Evolutionary conservation across 2,888 invertebrate genomes (phyloP), one percentile per base, ranked within the genome.

Genomic region (Tholera decimalis): DNA sequence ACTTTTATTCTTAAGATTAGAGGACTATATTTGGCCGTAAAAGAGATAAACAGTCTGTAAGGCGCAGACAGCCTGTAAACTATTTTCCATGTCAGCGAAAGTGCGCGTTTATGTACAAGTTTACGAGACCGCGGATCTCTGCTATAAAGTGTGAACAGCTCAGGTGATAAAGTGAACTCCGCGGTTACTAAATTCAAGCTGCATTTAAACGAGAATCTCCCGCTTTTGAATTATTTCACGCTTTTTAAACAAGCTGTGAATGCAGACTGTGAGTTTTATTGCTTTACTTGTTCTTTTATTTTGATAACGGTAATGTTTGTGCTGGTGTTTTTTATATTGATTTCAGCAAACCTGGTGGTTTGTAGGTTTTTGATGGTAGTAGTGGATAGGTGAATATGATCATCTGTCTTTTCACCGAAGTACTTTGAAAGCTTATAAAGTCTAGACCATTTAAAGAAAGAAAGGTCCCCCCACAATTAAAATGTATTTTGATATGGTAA

Each of bases 21-120:
- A 91, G 86, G 81, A 86, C 88, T 80, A 83, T 93, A 92, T 92
- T 90, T 85, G 77, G 88, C 86, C 88, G 89, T 93, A 92, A 92
- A 93, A 83, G 81, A 81, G 92, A 93, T 93, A 93, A 93, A 92
- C 91, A 91, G 85, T 87, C 86, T 87, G 88, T 90, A 87, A 89
- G 85, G 88, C 81, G 86, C 85, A 90, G 89, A 90, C 88, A 79
- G 89, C 91, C 88, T 92, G 91, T 93, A 93, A 93, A 94, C 94
- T 93, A 93, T 93, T 94, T 93, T 92, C 93, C 92, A 90, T 93
- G 93, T 94, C 94, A 93, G 93, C 94, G 87, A 92, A 93, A 93
- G 91, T 90, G 88, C 89, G 87, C 89, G 88, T 91, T 93, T 92
- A 92, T 90, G 88, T 64, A 20, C 74, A 83, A 85, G 87, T 92